Percentiles rank a stretch among this genome's conserved stretches.
phyloP scores from a whole-genome alignment of 1,140 invertebrate species.

The Plodia interpunctella region DNA sequence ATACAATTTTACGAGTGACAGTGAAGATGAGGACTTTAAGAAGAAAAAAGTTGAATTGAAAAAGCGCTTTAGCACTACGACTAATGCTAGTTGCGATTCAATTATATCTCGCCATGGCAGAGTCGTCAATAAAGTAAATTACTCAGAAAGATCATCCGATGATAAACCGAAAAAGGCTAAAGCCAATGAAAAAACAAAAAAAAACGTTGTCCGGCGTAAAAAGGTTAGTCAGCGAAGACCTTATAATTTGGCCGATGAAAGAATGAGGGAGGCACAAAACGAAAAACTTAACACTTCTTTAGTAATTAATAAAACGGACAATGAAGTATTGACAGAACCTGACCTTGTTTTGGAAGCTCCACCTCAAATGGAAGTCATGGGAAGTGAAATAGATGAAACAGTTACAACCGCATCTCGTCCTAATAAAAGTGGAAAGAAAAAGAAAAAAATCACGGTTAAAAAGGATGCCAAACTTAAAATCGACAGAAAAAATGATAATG shows the following conservation, averaged over 20 bases:
- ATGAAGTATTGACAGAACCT: conserved; percentile 16
- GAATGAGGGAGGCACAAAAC: conserved; percentile 34
- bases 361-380: conserved; percentile 46
- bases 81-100: conserved; percentile 19
- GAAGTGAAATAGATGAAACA: conserved; percentile 16
- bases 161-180: conserved; percentile 19
- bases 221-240: conserved; percentile 18
- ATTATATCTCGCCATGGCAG: conserved; percentile 17
- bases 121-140: conserved; percentile 21
- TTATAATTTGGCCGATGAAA: conserved; percentile 40
- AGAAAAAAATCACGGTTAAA: conserved; percentile 16
- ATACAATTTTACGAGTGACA: conserved; percentile 54
- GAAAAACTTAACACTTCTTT: conserved; percentile 48
- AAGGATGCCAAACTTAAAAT: conserved; percentile 11
- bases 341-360: conserved; percentile 20
- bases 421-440: conserved; percentile 23
- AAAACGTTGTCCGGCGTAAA: conserved; percentile 25
- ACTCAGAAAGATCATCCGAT: conserved; percentile 21
- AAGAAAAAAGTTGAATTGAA: conserved; percentile 26
- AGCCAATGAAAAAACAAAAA: not conserved
- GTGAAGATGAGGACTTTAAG: conserved; percentile 52
- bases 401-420: not conserved
- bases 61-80: conserved; percentile 28
- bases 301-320: conserved; percentile 19
- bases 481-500: conserved; percentile 12